These are phyloP conservation scores for Drosophila quadrilineata DNA, from an alignment of 1,140 invertebrate species.

Conservation along the genomic window DNA sequence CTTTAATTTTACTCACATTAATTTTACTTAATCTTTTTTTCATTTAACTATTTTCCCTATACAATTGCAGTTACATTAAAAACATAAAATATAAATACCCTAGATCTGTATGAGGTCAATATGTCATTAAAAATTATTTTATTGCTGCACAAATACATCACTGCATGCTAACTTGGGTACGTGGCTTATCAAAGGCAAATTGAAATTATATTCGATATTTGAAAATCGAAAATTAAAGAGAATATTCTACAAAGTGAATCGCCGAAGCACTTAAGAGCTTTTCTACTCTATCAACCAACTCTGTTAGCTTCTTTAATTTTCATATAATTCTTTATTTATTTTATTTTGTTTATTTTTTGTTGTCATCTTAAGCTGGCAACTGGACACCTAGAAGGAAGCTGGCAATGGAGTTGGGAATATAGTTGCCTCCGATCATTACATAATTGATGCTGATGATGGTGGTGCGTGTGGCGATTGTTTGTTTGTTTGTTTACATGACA, in stretches of 20 bases:
- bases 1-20: too few relatives aligned
- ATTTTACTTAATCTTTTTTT: too few relatives aligned
- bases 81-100: too few relatives aligned
- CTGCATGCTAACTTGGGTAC: too few relatives aligned
- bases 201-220: conserved; percentile 50
- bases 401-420: too few relatives aligned
- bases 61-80: too few relatives aligned
- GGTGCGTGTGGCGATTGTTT: conserved; percentile 59
- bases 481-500: conserved; percentile 68
- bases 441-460: conserved; percentile 52
- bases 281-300: not conserved
- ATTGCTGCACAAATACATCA: too few relatives aligned
- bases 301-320: not conserved
- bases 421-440: not conserved
- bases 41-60: too few relatives aligned
- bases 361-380: conserved; percentile 32
- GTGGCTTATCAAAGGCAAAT: not conserved
- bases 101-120: too few relatives aligned
- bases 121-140: too few relatives aligned
- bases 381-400: too few relatives aligned
- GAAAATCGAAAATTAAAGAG: conserved; percentile 71
- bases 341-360: conserved; percentile 15
- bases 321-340: not conserved
- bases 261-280: conserved; percentile 70
- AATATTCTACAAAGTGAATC: conserved; percentile 71